Conservation (phyloP, 2,113 vertebrate genomes). For the Odontesthes bonariensis region DNA sequence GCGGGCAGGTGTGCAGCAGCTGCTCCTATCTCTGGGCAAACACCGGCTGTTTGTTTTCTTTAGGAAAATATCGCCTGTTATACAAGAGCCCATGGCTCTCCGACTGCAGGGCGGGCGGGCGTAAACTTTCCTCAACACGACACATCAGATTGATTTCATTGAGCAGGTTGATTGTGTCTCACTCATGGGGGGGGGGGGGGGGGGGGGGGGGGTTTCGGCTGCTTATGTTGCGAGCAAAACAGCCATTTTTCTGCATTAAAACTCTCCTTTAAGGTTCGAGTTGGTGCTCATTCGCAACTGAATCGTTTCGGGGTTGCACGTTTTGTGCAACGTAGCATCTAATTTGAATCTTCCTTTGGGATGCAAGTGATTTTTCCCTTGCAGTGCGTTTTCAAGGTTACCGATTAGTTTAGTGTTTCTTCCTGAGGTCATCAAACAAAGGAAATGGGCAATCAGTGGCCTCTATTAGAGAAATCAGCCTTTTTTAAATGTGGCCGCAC, state of each 20-base stretch:
- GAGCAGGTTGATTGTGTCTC: neutral
- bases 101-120: slow-evolving; percentile 50
- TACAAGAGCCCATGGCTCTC: slow-evolving; percentile 68
- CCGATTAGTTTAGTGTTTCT: slow-evolving; percentile 61
- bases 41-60: slow-evolving; percentile 84
- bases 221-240: neutral
- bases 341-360: neutral
- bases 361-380: neutral
- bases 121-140: slow-evolving; percentile 60
- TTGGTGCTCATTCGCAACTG: too few relatives aligned
- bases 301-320: neutral
- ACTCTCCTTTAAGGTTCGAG: too few relatives aligned
- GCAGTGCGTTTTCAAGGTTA: slow-evolving; percentile 29
- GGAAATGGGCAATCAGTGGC: slow-evolving; percentile 65
- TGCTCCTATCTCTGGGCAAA: slow-evolving; percentile 83
- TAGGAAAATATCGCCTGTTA: slow-evolving; percentile 77
- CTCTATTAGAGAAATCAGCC: slow-evolving; percentile 44
- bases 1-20: slow-evolving; percentile 85
- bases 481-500: slow-evolving; percentile 46
- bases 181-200: slow-evolving; percentile 14
- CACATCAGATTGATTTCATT: slow-evolving; percentile 63
- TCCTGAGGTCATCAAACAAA: slow-evolving; percentile 67
- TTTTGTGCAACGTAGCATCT: slow-evolving; percentile 13
- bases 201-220: neutral
- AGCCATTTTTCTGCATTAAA: too few relatives aligned